Base-by-base conservation (phyloP, 2,113 vertebrate genomes). In the Perccottus glenii region DNA sequence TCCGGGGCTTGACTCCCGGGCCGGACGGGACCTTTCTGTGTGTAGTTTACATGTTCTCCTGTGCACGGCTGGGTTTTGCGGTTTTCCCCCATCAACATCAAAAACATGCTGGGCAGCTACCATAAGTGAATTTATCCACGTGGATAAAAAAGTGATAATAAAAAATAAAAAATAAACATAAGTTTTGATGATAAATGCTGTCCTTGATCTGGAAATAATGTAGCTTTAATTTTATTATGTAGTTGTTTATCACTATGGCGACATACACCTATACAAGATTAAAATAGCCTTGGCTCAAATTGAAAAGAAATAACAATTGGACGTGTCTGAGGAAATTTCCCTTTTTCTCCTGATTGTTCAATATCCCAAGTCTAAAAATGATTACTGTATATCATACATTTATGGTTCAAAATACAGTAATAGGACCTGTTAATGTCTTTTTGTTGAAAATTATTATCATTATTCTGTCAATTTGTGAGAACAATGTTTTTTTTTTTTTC, bases 211-310 rank as follows among this genome's bases (percentile, higher is more conserved):
- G 33, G 47, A 71, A 36, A 60, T 75, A 61, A 59, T 69, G 19
- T 67, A 48, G 48, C 63, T 84, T 58, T 72, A 73, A 69, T 85
- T 77, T 72, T 38, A 57, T 36, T 36, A 50, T 43, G 47, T 27
- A 51, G 42, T 78, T 76, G 12, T 74, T 67, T 60, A 67, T 82
- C 60, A 40, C 80, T 64, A 79, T 79, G 53, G 77, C 57, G 79
- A 81, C 67, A n/a, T 16, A 46, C 35, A 32, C 55, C n/a, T 59
- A 53, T 63, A 52, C 40, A 33, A 48, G 27, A 69, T 11, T 47
- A 53, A 75, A 43, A 40, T 35, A 53, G 52, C 42, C 40, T 36
- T n/a, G 58, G 19, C 48, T 47, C 16, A 73, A 49, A 73, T 81
- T 12, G 42, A 74, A 69, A 43, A 50, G 16, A 79, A 61, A 49